phyloP scores from a whole-genome alignment of 1,140 invertebrate species.

The Hylaeus volcanicus region DNA sequence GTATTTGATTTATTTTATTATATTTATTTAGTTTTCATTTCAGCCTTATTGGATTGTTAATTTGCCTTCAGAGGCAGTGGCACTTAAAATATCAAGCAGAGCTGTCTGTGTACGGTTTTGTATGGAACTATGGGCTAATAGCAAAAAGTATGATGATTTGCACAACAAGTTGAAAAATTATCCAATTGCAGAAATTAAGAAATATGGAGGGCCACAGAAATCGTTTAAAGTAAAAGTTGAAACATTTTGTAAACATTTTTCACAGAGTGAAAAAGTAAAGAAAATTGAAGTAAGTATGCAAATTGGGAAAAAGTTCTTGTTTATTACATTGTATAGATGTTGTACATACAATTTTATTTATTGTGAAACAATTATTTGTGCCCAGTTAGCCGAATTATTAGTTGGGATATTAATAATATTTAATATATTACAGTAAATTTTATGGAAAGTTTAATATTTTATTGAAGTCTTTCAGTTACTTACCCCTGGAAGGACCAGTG shows the following conservation, averaged over 20 bases:
- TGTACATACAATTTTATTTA: constrained; percentile 12
- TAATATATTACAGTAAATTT: constrained; percentile 55
- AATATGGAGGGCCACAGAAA: constrained; percentile 80
- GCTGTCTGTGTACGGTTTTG: constrained; percentile 89
- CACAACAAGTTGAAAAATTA: constrained; percentile 84
- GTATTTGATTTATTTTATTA: not conserved
- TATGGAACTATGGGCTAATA: constrained; percentile 89
- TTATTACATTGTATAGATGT: constrained; percentile 16
- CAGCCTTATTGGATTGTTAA: constrained; percentile 91
- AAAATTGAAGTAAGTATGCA: constrained; percentile 89
- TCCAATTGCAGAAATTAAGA: constrained; percentile 79
- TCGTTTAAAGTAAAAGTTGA: constrained; percentile 93
- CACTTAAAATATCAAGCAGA: constrained; percentile 86
- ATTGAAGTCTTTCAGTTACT: constrained; percentile 87
- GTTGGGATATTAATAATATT: constrained; percentile 24
- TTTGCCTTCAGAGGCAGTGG: constrained; percentile 83
- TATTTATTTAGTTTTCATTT: constrained; percentile 31
- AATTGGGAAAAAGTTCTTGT: constrained; percentile 22
- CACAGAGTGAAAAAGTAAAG: constrained; percentile 88
- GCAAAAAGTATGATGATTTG: constrained; percentile 82
- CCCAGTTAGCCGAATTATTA: too few relatives aligned
- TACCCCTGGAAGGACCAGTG: constrained; percentile 90
- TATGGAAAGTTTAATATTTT: constrained; percentile 63
- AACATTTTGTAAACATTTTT: constrained; percentile 92
- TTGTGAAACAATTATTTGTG: too few relatives aligned